phyloP scores from a whole-genome alignment of 1,140 invertebrate species.

The Lepidurus couesii region DNA sequence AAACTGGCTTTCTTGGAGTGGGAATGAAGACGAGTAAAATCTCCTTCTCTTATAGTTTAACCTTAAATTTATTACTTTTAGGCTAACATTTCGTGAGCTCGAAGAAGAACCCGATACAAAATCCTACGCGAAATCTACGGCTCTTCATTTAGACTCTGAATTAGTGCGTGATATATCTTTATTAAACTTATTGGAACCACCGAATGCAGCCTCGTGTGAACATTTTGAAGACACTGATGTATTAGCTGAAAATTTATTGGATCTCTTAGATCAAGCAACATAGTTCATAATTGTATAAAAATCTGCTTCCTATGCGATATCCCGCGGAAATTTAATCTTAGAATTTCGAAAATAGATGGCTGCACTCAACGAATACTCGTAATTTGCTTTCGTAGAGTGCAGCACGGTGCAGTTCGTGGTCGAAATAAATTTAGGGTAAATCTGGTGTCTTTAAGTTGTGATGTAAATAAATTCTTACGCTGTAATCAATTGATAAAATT shows the following conservation, averaged over 20 bases:
- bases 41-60: neutral
- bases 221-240: neutral
- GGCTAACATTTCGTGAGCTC: neutral
- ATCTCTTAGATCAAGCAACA: neutral
- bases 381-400: neutral
- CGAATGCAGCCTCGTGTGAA: neutral
- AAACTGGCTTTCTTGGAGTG: neutral
- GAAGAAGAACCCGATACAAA: neutral
- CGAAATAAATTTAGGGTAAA: neutral
- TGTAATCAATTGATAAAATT: neutral
- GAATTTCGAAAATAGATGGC: neutral
- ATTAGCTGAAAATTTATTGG: neutral
- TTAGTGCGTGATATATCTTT: neutral
- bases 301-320: neutral
- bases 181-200: neutral
- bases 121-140: neutral
- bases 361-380: neutral
- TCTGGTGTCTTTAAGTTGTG: neutral
- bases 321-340: neutral
- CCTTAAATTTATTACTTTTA: neutral
- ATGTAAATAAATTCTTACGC: neutral
- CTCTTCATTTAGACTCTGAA: neutral
- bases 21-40: neutral
- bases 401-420: neutral
- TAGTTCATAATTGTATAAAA: neutral